Evolutionary conservation across 2,797 vertebrate species (phyloP).

Genomic region (Anas bernieri): DNA sequence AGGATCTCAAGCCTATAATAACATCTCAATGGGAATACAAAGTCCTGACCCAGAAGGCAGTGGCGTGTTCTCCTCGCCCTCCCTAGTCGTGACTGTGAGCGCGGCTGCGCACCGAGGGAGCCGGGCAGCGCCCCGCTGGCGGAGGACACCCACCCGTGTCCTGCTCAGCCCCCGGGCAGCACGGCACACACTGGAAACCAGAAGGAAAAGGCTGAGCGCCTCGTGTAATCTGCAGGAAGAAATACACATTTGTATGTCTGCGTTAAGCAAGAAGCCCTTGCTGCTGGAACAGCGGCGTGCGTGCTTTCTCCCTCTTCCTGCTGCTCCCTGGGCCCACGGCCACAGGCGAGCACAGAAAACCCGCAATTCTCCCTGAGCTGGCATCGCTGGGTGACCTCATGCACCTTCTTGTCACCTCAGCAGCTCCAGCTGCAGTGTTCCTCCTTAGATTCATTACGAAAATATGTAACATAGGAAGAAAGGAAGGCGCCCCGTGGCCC

Average conservation of each 20-base stretch:
- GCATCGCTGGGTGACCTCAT: constrained; percentile 1
- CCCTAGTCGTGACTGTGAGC: not conserved
- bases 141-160: constrained; percentile 9
- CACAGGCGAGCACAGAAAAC: not conserved
- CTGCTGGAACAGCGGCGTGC: not conserved
- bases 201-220: constrained; percentile 29
- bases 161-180: not conserved
- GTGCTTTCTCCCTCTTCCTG: not conserved
- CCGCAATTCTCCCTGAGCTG: not conserved
- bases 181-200: constrained; percentile 20
- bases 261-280: constrained; percentile 16
- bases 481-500: not conserved
- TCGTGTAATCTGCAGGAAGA: constrained; percentile 41
- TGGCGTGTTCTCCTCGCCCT: constrained; percentile 31
- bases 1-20: constrained; percentile 45
- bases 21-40: constrained; percentile 48
- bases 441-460: constrained; percentile 46
- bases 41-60: constrained; percentile 35
- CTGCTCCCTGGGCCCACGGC: not conserved
- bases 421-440: constrained; percentile 21
- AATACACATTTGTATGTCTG: constrained; percentile 12
- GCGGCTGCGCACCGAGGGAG: not conserved
- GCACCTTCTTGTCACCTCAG: constrained; percentile 24
- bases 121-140: not conserved
- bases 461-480: constrained; percentile 41